These are phyloP conservation scores for Nezara viridula DNA, from an alignment of 2,888 invertebrate species.

Conservation along the genomic window DNA sequence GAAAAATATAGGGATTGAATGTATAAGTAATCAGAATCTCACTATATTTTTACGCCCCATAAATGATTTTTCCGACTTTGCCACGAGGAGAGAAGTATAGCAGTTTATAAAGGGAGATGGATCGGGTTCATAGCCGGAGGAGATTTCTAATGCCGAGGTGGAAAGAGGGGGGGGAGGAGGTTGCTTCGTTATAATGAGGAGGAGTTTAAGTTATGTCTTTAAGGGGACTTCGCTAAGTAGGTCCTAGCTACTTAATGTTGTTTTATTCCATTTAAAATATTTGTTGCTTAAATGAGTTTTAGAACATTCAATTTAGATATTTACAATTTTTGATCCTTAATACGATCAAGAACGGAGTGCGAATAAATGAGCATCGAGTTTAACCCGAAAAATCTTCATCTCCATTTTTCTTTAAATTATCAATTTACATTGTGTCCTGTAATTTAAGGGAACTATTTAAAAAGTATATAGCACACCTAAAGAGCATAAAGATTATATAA, in stretches of 20 bases:
- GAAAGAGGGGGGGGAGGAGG: no score
- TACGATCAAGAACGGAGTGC: no score
- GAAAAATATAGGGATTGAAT: conserved; percentile 31
- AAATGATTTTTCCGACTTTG: conserved; percentile 30
- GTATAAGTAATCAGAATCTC: conserved; percentile 36
- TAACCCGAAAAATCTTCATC: no score
- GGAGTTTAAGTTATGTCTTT: conserved; percentile 24
- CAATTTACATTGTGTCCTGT: no score
- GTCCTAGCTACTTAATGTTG: conserved; percentile 5
- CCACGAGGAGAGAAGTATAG: background rate
- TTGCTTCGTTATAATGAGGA: background rate
- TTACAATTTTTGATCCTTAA: no score
- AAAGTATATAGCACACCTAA: no score
- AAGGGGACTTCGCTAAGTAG: conserved; percentile 9
- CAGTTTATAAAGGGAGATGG: background rate
- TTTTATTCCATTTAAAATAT: background rate
- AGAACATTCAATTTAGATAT: background rate
- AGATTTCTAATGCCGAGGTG: background rate
- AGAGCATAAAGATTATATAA: no score
- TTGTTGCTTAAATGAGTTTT: background rate
- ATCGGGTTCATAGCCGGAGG: background rate
- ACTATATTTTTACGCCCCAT: conserved; percentile 10
- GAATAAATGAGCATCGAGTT: no score
- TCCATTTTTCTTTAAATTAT: no score
- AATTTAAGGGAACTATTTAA: no score